Evolutionary conservation across 2,797 vertebrate species (phyloP).

Genomic region (Notamacropus eugenii): DNA sequence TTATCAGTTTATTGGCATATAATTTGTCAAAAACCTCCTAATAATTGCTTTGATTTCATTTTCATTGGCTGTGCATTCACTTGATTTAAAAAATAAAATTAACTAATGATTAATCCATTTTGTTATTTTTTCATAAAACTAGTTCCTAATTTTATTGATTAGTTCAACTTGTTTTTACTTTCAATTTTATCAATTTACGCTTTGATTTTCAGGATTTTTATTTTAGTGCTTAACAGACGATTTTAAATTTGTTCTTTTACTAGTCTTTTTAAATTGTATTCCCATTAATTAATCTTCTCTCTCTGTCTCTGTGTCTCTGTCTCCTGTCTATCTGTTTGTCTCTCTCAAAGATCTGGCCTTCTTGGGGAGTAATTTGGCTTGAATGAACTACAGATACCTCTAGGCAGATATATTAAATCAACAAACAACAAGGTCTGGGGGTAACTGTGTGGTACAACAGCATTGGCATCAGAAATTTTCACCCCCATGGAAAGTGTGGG

Average conservation of each 20-base stretch:
- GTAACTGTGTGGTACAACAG: too few species aligned
- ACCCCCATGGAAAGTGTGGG: too few species aligned
- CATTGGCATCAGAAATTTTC: too few species aligned
- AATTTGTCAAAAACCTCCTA: neutral
- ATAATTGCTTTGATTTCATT: neutral
- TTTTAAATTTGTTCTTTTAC: neutral
- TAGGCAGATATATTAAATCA: too few species aligned
- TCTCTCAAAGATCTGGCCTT: too few species aligned
- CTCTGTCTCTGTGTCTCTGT: too few species aligned
- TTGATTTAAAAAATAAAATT: neutral
- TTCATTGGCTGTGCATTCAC: neutral
- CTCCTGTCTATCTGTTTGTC: too few species aligned
- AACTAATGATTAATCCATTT: neutral
- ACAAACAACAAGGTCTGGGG: too few species aligned
- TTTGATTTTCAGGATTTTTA: neutral
- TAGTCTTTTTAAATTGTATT: neutral
- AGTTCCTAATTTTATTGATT: neutral
- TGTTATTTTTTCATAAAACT: neutral
- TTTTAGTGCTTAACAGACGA: neutral
- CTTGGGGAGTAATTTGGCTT: too few species aligned
- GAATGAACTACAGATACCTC: too few species aligned
- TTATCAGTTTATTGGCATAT: too few species aligned
- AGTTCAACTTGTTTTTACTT: neutral
- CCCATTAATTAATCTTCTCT: too few species aligned
- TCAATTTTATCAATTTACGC: neutral